Percentiles rank a stretch among this genome's conserved stretches.
These are phyloP conservation scores for Nematolebias whitei DNA, from an alignment of 2,113 vertebrate genomes.

Conservation along the genomic window DNA sequence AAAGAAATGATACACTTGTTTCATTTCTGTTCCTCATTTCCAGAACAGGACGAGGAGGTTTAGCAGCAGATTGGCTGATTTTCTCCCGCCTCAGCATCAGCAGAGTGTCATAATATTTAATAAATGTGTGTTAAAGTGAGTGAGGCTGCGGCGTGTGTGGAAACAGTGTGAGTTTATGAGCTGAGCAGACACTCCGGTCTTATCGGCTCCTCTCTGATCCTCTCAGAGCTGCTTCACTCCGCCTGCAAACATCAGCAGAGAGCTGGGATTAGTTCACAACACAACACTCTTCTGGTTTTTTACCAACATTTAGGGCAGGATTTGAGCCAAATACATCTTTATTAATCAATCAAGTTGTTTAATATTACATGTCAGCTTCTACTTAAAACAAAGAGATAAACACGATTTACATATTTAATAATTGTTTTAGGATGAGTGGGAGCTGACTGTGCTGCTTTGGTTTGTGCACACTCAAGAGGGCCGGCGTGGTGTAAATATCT, in stretches of 20 bases:
- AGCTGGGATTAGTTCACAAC: constrained; percentile 14
- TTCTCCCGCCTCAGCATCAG: constrained; percentile 21
- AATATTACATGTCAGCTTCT: not conserved
- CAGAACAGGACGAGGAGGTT: not conserved
- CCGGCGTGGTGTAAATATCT: constrained; percentile 27
- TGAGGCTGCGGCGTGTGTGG: constrained; percentile 14
- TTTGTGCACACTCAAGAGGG: not conserved
- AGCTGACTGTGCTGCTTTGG: not conserved
- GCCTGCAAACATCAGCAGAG: constrained; percentile 21
- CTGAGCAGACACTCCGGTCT: constrained; percentile 24
- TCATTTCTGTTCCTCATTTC: not conserved
- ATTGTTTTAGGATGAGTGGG: constrained; percentile 10
- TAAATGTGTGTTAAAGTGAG: constrained; percentile 24
- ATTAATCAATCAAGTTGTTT: not conserved
- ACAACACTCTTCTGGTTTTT: not conserved
- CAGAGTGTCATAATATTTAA: constrained; percentile 8
- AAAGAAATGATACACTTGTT: constrained; percentile 3
- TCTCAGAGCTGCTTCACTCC: constrained; percentile 32
- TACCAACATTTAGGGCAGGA: not conserved
- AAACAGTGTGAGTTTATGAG: constrained; percentile 30
- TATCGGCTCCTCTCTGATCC: constrained; percentile 29
- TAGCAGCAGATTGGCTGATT: constrained; percentile 31
- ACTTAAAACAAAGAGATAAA: not conserved
- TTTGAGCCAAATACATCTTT: not conserved
- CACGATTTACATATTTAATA: not conserved